Base-by-base conservation (phyloP, 2,797 vertebrate genomes). In the Sternotherus odoratus region DNA sequence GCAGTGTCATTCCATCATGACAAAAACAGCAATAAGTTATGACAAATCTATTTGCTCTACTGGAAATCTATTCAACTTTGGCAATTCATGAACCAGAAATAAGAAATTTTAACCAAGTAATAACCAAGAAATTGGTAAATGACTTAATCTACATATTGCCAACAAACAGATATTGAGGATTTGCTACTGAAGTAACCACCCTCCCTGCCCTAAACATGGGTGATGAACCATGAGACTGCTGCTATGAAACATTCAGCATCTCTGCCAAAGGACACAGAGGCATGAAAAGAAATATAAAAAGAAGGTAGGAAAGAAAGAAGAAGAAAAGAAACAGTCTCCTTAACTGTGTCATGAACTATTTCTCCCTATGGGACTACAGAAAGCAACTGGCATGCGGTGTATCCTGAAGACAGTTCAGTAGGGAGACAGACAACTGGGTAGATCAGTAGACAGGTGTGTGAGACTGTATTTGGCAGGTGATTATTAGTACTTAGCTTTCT, bases 401-500 rank as follows among this genome's bases (percentile, higher is more conserved):
- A 0, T 95, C 91, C 92, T 91, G 54, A 72, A 94, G 87, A 89
- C 19, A 87, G 63, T 78, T 48, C 94, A 95, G 77, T 66, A 48
- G 54, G 93, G 1, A 3, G 86, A 89, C 26, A 82, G 5, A 87
- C 63, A 91, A 30, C 79, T 82, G 63, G 75, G 94, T 95, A 8
- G 6, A 46, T 46, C 46, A 46, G n/a, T n/a, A n/a, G n/a, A n/a
- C n/a, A n/a, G n/a, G n/a, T n/a, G 46, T 94, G 54, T 96, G 96
- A 97, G 90, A 96, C 96, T 92, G 48, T 66, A 39, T 77, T 96
- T 96, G 96, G 93, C 93, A 93, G 90, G 90, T 96, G 83, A 6
- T 16, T 89, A 77, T 75, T 2, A 1, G 66, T 77, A 95, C 81
- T 96, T 92, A 95, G 88, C n/a, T n/a, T n/a, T n/a, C n/a, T n/a